phyloP scores from a whole-genome alignment of 2,113 vertebrate species.

The Arothron firmamentum region DNA sequence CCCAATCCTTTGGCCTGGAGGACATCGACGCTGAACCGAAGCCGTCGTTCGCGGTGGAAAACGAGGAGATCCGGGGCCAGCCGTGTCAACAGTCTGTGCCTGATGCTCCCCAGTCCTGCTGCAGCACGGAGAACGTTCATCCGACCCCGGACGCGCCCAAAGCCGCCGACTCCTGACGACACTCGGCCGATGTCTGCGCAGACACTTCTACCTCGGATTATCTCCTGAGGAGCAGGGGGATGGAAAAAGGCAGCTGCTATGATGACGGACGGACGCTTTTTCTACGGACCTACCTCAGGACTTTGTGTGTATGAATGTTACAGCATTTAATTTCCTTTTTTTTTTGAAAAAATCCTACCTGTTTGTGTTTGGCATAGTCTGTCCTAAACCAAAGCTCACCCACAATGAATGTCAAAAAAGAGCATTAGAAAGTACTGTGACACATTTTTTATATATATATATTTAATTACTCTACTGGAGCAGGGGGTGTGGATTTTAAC shows the following conservation, averaged over 20 bases:
- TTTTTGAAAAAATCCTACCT: constrained; percentile 54
- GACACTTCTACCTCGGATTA: constrained; percentile 38
- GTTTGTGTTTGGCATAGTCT: constrained; percentile 60
- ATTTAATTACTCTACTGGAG: constrained; percentile 81
- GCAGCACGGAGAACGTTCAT: constrained; percentile 14
- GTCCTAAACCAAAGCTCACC: constrained; percentile 73
- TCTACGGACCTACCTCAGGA: constrained; percentile 60
- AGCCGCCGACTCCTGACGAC: constrained; percentile 38
- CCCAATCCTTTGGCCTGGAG: constrained; percentile 26
- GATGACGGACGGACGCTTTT: constrained; percentile 36
- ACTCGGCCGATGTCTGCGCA: constrained; percentile 20
- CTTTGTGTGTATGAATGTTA: constrained; percentile 58
- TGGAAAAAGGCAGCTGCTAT: constrained; percentile 52
- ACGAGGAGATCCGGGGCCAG: constrained; percentile 21
- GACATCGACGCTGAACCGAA: constrained; percentile 20
- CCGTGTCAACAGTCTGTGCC: constrained; percentile 11
- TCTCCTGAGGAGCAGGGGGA: constrained; percentile 35
- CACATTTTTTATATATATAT: constrained; percentile 64
- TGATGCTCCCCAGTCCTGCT: constrained; percentile 5
- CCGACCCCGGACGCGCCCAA: constrained; percentile 11
- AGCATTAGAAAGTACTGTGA: constrained; percentile 75
- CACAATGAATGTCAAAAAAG: constrained; percentile 75
- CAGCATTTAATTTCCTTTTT: constrained; percentile 43
- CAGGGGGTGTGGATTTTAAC: constrained; percentile 71
- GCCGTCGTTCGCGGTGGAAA: constrained; percentile 45